phyloP scores from a whole-genome alignment of 2,888 invertebrate genomes.

The Ormyrus labotus region DNA sequence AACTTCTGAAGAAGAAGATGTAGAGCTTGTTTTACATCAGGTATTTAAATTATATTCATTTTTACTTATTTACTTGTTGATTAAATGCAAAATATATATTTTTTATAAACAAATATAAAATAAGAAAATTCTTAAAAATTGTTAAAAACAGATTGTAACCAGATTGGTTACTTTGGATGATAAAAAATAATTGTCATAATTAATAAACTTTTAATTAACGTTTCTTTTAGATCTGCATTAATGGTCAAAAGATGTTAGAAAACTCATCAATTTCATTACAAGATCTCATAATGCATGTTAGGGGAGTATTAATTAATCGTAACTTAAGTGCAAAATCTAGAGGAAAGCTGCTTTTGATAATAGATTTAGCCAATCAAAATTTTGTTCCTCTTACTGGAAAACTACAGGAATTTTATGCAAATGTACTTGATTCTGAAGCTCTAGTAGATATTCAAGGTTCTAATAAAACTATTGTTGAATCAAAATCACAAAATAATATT shows the following conservation, averaged over 20 bases:
- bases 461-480: constrained; percentile 22
- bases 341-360: constrained; percentile 73
- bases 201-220: background rate
- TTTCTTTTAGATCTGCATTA: constrained; percentile 71
- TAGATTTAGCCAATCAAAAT: constrained; percentile 73
- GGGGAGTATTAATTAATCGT: constrained; percentile 69
- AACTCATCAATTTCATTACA: constrained; percentile 63
- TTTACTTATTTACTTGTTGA: too few species aligned
- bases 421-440: constrained; percentile 56
- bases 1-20: constrained; percentile 70
- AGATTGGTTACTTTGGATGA: background rate
- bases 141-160: background rate
- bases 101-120: background rate
- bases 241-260: constrained; percentile 69
- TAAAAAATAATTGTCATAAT: background rate
- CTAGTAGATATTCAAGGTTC: constrained; percentile 67
- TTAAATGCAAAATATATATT: background rate
- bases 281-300: constrained; percentile 70
- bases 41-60: constrained; percentile 61
- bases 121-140: background rate
- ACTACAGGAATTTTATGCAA: constrained; percentile 61
- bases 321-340: constrained; percentile 70
- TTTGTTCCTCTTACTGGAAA: constrained; percentile 72
- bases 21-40: constrained; percentile 73
- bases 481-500: constrained; percentile 41